A percentile compares a stretch with the other conserved stretches of the same genome.
These are phyloP conservation scores for Popillia japonica DNA, from an alignment of 1,140 invertebrate species.

Conservation along the genomic window DNA sequence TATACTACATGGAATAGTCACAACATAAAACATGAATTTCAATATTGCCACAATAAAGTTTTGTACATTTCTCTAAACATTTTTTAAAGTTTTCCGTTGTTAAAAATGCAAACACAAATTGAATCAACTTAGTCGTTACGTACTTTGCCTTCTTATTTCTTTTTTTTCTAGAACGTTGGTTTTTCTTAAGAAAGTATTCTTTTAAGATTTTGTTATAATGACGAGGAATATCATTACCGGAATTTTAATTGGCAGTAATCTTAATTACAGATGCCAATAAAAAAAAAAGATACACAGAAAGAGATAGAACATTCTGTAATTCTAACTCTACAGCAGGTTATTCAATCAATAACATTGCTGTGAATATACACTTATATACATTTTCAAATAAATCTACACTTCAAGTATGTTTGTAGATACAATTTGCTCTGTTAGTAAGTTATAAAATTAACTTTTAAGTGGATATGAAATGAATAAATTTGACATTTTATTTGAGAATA, in stretches of 20 bases:
- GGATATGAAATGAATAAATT: no score
- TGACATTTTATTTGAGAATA: no score
- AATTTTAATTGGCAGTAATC: conserved; percentile 23
- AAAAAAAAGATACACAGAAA: neutral
- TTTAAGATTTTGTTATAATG: neutral
- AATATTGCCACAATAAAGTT: no score
- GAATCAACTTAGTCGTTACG: neutral
- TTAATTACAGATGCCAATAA: neutral
- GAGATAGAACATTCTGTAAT: neutral
- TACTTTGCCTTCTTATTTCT: no score
- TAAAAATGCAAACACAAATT: neutral
- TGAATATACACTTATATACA: neutral
- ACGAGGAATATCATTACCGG: neutral
- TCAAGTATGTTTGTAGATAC: neutral
- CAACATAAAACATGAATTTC: no score
- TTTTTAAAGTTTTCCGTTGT: no score
- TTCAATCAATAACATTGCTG: conserved; percentile 1
- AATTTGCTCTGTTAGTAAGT: no score
- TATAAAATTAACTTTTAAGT: no score
- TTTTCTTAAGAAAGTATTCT: neutral
- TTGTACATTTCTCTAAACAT: no score
- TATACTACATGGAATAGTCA: no score
- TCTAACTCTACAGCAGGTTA: neutral
- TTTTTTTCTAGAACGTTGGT: neutral
- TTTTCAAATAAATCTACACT: neutral